Evolutionary conservation across 2,888 invertebrate species (phyloP).

Genomic region (Sinhomidia bicolor): DNA sequence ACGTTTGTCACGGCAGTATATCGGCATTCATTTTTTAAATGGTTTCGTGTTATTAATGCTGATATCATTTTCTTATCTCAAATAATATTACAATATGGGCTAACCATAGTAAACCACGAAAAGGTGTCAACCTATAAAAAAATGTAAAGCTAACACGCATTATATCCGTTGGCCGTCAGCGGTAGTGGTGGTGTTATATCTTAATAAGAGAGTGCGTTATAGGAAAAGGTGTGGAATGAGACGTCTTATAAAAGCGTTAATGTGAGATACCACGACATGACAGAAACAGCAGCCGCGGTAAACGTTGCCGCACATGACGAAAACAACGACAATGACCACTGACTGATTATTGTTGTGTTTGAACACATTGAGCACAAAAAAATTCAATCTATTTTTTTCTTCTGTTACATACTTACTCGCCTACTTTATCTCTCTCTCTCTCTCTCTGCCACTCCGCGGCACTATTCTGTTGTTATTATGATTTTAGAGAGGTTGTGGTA

Average conservation of each 20-base stretch:
- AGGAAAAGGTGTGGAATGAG: conserved; percentile 25
- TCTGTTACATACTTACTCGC: neutral
- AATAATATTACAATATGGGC: neutral
- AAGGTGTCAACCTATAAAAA: conserved; percentile 51
- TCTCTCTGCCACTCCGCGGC: neutral
- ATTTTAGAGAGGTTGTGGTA: neutral
- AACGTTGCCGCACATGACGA: conserved; percentile 24
- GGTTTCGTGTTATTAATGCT: neutral
- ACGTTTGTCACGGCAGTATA: neutral
- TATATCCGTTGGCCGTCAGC: neutral
- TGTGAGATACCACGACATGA: conserved; percentile 25
- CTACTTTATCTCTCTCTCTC: no score
- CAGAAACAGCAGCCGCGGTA: conserved; percentile 16
- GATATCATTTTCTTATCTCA: neutral
- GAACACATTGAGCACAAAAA: conserved; percentile 33
- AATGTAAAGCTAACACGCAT: neutral
- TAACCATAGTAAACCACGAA: conserved; percentile 33
- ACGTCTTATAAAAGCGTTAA: neutral
- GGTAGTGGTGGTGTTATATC: neutral
- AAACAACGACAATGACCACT: conserved; percentile 37
- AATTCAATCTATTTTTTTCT: conserved; percentile 35
- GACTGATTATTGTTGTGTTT: conserved; percentile 31
- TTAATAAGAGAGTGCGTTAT: neutral
- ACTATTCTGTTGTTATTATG: neutral
- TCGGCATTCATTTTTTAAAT: neutral